phyloP scores from a whole-genome alignment of 35 echinoderm and acorn worm species.

The Amphiura filiformis region DNA sequence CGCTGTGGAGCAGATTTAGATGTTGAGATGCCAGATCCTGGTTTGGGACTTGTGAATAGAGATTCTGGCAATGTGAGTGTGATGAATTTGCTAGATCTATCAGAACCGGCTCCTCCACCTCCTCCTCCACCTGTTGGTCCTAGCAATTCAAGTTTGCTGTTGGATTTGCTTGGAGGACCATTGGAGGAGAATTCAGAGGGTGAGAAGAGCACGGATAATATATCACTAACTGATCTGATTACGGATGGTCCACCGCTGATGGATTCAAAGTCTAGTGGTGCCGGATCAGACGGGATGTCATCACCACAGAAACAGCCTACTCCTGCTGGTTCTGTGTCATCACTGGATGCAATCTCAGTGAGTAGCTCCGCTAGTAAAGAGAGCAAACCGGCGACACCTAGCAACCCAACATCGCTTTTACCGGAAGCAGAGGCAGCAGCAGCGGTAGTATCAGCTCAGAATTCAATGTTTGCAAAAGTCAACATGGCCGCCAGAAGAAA shows the following conservation, averaged over 20 bases:
- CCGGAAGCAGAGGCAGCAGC: slow-evolving; percentile 27
- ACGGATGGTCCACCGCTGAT: slow-evolving; percentile 2
- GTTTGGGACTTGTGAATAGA: too few species aligned
- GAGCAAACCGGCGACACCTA: slow-evolving; percentile 30
- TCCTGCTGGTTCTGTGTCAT: slow-evolving; percentile 1
- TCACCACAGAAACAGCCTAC: slow-evolving; percentile 18
- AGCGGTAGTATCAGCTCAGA: neutral
- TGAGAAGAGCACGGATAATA: slow-evolving; percentile 28
- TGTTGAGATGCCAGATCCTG: neutral
- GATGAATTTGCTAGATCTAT: slow-evolving; percentile 67
- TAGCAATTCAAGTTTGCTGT: slow-evolving; percentile 34
- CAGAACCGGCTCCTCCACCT: slow-evolving; percentile 39
- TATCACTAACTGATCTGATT: slow-evolving; percentile 29
- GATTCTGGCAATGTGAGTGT: neutral
- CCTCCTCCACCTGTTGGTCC: slow-evolving; percentile 40
- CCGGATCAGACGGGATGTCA: neutral
- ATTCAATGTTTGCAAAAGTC: neutral
- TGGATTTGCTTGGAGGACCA: slow-evolving; percentile 36
- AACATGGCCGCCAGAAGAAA: neutral
- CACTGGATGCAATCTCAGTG: slow-evolving; percentile 29
- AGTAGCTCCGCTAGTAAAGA: slow-evolving; percentile 31
- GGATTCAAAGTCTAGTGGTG: neutral
- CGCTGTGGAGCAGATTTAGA: slow-evolving; percentile 66
- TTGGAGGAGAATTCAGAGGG: slow-evolving; percentile 19
- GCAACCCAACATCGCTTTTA: slow-evolving; percentile 12